Evolutionary conservation across 2,888 invertebrate species (phyloP), one percentile per base, ranked within the genome.

Genomic region (Clepsis dumicolana): DNA sequence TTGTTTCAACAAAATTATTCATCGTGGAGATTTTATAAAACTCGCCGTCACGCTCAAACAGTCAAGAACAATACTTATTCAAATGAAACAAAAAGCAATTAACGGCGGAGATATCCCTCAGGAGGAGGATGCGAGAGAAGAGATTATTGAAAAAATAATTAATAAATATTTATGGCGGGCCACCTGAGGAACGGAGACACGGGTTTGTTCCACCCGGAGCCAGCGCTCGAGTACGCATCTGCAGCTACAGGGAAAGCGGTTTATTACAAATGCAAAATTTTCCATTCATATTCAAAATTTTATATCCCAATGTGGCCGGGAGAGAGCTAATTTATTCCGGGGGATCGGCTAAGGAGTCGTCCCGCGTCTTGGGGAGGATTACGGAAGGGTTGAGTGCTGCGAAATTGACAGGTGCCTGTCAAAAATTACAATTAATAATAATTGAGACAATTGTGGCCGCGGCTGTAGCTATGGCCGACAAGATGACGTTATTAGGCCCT

Each of bases 241-340:
- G 93, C 88, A 88, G 84, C 84, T 83, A 89, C 86, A 83, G 83
- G 87, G 87, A 91, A 95, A 94, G 94, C 94, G 94, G 94, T 96
- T 96, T 95, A 96, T 96, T 96, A 96, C 95, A 94, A 94, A 96
- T 96, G 96, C 96, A 96, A 96, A 96, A 96, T 96, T 95, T 95
- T 95, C 96, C 96, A 96, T 96, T 96, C 96, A 96, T 96, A 96
- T 96, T 96, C 96, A 96, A 96, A 96, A 96, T 96, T 96, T 96
- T 96, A 96, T 96, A 96, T 96, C 96, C 95, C 95, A 87, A 94
- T 94, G 94, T 95, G 94, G 91, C 87, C 87, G 90, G 94, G 94
- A 94, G 94, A 94, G 93, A 94, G 95, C 96, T 96, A 96, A 96
- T 96, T 96, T 96, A 96, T 96, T 95, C 96, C 87, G 90, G 79